phyloP scores from a whole-genome alignment of 2,113 vertebrate genomes.

The Peromyscus polionotus region DNA sequence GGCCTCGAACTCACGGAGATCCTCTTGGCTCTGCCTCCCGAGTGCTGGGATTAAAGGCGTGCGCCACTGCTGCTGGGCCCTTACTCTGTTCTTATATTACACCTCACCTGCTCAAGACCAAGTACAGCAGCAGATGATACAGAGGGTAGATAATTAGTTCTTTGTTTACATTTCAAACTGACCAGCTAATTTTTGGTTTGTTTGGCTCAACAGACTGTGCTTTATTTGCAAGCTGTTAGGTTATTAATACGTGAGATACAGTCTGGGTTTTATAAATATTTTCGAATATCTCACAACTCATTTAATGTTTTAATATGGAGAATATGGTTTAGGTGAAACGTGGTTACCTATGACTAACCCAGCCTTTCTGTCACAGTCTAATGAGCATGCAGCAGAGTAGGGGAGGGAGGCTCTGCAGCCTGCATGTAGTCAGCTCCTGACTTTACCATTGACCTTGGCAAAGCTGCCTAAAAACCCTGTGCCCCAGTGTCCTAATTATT shows the following conservation, averaged over 20 bases:
- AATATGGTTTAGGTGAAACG: conserved; percentile 20
- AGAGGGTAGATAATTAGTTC: conserved; percentile 45
- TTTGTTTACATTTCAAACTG: conserved; percentile 52
- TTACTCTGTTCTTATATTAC: background rate
- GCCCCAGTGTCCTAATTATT: background rate
- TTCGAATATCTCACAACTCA: conserved; percentile 55
- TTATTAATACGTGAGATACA: conserved; percentile 64
- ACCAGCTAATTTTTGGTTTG: conserved; percentile 53
- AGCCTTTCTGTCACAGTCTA: background rate
- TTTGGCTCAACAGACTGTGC: conserved; percentile 60
- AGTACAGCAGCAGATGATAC: background rate
- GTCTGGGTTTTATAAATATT: conserved; percentile 54
- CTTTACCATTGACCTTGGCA: background rate
- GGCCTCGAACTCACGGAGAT: too few species aligned
- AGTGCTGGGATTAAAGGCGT: too few species aligned
- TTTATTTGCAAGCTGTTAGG: conserved; percentile 68
- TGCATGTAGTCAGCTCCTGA: background rate
- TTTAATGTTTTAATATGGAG: conserved; percentile 40
- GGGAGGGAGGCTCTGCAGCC: background rate
- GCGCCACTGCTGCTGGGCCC: background rate
- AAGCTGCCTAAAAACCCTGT: background rate
- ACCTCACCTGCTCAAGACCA: background rate
- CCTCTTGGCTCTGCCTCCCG: too few species aligned
- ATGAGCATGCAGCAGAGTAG: accelerated
- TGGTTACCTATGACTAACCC: background rate